These are phyloP conservation scores for Rallus limicola DNA, from an alignment of 2,113 vertebrate genomes.

Conservation along the genomic window DNA sequence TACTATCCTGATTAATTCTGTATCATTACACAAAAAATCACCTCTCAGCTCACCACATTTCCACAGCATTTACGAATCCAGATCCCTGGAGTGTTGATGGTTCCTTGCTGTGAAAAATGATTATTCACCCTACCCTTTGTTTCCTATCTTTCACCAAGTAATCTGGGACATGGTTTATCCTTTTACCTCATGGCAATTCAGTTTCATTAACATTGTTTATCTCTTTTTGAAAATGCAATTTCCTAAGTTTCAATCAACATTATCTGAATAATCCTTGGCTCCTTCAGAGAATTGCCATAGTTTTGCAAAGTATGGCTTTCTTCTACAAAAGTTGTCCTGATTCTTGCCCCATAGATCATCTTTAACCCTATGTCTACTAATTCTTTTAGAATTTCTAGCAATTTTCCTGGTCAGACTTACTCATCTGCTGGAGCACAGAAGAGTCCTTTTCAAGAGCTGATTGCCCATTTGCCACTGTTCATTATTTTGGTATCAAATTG, in stretches of 20 bases:
- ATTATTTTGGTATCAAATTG: not conserved
- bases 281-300: not conserved
- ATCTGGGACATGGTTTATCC: not conserved
- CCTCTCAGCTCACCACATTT: not conserved
- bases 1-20: slow-evolving; percentile 5
- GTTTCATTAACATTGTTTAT: not conserved
- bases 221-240: not conserved
- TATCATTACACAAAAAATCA: slow-evolving; percentile 1
- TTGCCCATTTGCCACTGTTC: not conserved
- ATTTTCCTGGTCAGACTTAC: not conserved
- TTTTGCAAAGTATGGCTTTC: not conserved
- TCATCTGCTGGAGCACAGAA: not conserved
- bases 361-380: not conserved
- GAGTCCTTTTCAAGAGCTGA: not conserved
- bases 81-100: not conserved
- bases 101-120: not conserved
- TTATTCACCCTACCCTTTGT: not conserved
- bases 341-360: not conserved
- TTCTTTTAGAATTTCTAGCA: not conserved
- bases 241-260: not conserved
- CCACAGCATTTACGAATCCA: not conserved
- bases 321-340: not conserved
- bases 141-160: not conserved
- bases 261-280: not conserved
- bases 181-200: not conserved